These are phyloP conservation scores for Pseudorasbora parva DNA, from an alignment of 2,113 vertebrate genomes.

Conservation along the genomic window DNA sequence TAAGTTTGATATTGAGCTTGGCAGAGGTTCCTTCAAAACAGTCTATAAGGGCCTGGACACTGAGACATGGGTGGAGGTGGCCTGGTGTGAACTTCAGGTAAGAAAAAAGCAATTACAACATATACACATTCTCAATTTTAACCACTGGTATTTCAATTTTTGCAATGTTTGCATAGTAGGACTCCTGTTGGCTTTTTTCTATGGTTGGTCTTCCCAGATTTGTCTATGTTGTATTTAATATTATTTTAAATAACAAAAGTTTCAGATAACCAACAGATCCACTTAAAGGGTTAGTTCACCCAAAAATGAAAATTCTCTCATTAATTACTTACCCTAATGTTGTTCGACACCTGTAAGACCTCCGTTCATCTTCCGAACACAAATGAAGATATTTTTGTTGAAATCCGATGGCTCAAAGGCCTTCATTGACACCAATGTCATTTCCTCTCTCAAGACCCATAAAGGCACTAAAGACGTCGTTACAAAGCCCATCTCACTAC, in stretches of 20 bases:
- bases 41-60: conserved; percentile 98
- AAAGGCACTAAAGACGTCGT: no score
- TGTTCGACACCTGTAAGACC: no score
- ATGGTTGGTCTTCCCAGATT: background rate
- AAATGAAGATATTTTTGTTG: no score
- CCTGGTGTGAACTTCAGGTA: conserved; percentile 99
- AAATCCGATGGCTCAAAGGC: no score
- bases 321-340: no score
- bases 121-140: no score
- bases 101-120: conserved; percentile 53
- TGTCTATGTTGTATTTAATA: background rate
- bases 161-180: background rate
- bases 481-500: no score
- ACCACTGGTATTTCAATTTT: background rate
- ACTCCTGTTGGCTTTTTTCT: background rate
- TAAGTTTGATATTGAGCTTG: conserved; percentile 99
- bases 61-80: conserved; percentile 97
- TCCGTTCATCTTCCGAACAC: no score
- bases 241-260: background rate
- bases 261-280: background rate
- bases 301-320: no score
- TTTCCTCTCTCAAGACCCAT: no score
- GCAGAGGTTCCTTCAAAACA: conserved; percentile 96
- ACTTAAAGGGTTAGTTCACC: no score
- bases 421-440: no score